These are phyloP conservation scores for Drosophila nr. perissopoda DNA, from an alignment of 2,888 invertebrate genomes.

Conservation along the genomic window DNA sequence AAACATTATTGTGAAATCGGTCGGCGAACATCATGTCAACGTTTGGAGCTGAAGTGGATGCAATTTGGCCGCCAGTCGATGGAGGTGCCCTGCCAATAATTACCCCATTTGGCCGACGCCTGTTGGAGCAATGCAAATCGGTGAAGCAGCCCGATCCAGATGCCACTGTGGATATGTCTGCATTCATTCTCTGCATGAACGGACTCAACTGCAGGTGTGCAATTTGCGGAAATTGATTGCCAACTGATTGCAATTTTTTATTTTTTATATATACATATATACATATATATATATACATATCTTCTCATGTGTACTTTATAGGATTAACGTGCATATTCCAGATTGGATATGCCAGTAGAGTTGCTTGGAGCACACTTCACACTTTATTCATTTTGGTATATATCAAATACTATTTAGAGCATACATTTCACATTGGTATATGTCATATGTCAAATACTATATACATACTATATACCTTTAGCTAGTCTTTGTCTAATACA, in stretches of 20 bases:
- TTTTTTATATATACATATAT: no score
- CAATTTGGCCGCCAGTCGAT: constrained; percentile 54
- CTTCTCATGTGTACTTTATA: no score
- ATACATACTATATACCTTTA: no score
- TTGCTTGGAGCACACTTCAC: no score
- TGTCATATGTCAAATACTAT: no score
- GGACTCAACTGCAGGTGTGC: constrained; percentile 72
- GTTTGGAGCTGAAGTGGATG: constrained; percentile 78
- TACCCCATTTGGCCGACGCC: constrained; percentile 62
- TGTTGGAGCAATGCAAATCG: constrained; percentile 66
- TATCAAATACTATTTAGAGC: no score
- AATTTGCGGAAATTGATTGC: not conserved
- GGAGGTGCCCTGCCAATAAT: constrained; percentile 9
- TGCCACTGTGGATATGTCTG: constrained; percentile 46
- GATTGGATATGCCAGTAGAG: no score
- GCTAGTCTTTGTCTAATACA: no score
- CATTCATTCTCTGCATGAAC: constrained; percentile 71
- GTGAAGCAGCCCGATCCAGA: constrained; percentile 58
- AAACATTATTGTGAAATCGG: constrained; percentile 48
- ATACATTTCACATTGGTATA: no score
- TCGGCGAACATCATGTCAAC: constrained; percentile 58
- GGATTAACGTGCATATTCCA: no score
- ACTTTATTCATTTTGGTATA: no score
- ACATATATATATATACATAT: no score
- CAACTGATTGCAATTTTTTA: not conserved